Conservation (phyloP, 2,888 invertebrate species). For the Oscheius sp. region DNA sequence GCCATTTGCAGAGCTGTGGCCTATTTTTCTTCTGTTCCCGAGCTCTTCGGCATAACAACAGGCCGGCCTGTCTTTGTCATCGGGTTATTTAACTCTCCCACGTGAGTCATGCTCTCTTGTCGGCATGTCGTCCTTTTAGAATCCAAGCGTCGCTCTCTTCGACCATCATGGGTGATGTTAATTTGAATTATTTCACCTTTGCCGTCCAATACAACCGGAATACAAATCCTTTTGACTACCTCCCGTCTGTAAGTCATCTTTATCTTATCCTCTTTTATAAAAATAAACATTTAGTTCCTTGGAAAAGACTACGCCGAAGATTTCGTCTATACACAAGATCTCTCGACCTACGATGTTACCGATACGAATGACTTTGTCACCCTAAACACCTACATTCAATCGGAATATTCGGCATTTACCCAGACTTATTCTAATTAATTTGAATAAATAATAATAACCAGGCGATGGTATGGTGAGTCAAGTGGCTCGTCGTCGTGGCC, state of each 20-base stretch:
- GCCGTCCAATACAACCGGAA: conserved; percentile 28
- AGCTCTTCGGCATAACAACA: neutral
- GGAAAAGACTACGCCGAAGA: conserved; percentile 29
- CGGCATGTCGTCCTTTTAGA: conserved; percentile 4
- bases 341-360: conserved; percentile 1
- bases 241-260: conserved; percentile 7
- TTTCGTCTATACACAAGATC: conserved; percentile 19
- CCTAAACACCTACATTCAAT: conserved; percentile 27
- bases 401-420: conserved; percentile 14
- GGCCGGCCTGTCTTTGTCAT: conserved; percentile 24
- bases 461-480: conserved; percentile 4
- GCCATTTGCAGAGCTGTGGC: conserved; percentile 24
- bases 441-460: neutral
- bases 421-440: neutral
- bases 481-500: conserved; percentile 4
- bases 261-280: neutral
- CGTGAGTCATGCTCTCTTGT: conserved; percentile 13
- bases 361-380: conserved; percentile 10
- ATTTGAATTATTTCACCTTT: conserved; percentile 35
- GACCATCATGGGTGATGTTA: conserved; percentile 10
- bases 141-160: conserved; percentile 7
- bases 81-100: conserved; percentile 9
- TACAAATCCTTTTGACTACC: conserved; percentile 4
- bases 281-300: conserved; percentile 29
- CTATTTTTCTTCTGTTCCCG: conserved; percentile 9